phyloP scores from a whole-genome alignment of 2,797 vertebrate species.

The Tapirus indicus region DNA sequence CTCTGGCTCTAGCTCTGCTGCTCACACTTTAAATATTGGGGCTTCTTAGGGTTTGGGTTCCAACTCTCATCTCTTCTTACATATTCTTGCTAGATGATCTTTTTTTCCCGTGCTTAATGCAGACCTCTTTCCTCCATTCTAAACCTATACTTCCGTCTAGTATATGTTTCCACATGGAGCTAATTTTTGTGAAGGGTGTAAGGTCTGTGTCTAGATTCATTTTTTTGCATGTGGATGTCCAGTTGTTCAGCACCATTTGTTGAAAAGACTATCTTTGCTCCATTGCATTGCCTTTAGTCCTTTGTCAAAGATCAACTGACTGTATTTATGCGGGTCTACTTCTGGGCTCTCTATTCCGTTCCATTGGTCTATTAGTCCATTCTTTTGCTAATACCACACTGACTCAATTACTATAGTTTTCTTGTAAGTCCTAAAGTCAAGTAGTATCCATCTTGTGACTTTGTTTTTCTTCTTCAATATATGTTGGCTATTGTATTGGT shows the following conservation, averaged over 20 bases:
- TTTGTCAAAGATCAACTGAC: not conserved
- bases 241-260: not conserved
- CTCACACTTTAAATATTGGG: not conserved
- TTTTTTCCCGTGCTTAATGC: not conserved
- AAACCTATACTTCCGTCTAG: not conserved
- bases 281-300: not conserved
- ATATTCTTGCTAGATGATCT: not conserved
- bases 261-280: not conserved
- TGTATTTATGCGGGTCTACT: not conserved
- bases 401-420: no score
- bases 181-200: not conserved
- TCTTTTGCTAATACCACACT: not conserved
- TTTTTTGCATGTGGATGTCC: not conserved
- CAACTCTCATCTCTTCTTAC: not conserved
- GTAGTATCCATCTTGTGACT: not conserved
- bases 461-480: not conserved
- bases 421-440: not conserved
- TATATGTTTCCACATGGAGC: not conserved
- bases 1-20: not conserved
- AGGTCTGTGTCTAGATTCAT: not conserved
- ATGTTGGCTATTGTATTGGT: not conserved
- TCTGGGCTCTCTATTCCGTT: not conserved
- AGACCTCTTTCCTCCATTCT: not conserved
- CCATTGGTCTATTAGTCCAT: not conserved
- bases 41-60: not conserved